Conservation (phyloP, 2,888 invertebrate species). For the Andrena dorsata region DNA sequence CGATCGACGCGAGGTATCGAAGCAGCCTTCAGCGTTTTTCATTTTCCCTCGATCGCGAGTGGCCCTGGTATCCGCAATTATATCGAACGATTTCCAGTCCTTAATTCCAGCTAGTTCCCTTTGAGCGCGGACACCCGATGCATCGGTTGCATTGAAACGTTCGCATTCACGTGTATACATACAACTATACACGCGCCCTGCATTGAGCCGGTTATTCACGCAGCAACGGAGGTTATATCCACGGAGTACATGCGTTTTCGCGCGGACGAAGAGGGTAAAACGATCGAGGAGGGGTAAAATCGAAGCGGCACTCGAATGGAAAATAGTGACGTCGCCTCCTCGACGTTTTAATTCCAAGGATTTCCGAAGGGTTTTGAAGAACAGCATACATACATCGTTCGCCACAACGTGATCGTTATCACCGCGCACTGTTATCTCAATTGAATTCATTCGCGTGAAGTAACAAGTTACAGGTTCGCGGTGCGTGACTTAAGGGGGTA, state of each 20-base stretch:
- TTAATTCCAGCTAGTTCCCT: conserved; percentile 27
- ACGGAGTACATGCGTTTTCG: conserved; percentile 47
- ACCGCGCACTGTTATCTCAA: neutral
- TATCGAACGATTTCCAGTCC: conserved; percentile 6
- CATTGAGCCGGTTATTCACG: conserved; percentile 32
- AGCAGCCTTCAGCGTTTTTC: conserved; percentile 1
- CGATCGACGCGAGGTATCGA: conserved; percentile 36
- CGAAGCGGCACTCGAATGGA: conserved; percentile 29
- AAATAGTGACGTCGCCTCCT: conserved; percentile 39
- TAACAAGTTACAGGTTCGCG: no score
- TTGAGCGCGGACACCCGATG: conserved; percentile 47
- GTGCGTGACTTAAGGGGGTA: no score
- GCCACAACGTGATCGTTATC: neutral
- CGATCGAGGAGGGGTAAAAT: conserved; percentile 22
- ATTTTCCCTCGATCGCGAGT: conserved; percentile 6
- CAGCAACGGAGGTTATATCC: conserved; percentile 40
- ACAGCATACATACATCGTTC: neutral
- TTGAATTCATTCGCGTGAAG: no score
- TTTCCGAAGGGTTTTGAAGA: neutral
- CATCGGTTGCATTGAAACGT: conserved; percentile 43
- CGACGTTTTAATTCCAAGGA: conserved; percentile 40
- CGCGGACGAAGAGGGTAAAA: conserved; percentile 6
- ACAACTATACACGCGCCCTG: neutral
- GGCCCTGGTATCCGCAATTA: conserved; percentile 16
- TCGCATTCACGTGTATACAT: conserved; percentile 39